These are phyloP conservation scores for Clytia hemisphaerica DNA, from an alignment of 30 jellyfish, hydroid and myxozoan genomes.

Conservation along the genomic window DNA sequence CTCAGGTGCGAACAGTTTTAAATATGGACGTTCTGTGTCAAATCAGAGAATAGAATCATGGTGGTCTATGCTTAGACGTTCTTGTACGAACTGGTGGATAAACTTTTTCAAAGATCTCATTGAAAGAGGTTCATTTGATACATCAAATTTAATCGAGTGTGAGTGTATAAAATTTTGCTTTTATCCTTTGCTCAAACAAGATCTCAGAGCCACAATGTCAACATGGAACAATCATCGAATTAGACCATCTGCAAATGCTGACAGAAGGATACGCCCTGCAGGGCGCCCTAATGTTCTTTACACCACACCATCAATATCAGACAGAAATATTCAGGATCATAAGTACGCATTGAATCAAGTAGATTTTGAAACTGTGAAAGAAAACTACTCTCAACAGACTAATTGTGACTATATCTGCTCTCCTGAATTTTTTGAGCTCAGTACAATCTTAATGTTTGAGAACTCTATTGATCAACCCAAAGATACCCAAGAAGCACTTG, in stretches of 20 bases:
- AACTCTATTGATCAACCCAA: too few species aligned
- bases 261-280: not conserved
- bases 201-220: not conserved
- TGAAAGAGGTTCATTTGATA: not conserved
- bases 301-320: not conserved
- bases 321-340: too few species aligned
- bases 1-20: constrained; percentile 16
- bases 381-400: too few species aligned
- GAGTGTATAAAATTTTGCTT: constrained; percentile 10
- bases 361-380: too few species aligned
- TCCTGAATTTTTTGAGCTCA: too few species aligned
- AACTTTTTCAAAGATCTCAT: constrained; percentile 25
- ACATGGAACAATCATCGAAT: not conserved
- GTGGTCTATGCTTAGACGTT: constrained; percentile 17
- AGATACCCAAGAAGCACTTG: too few species aligned
- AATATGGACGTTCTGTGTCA: constrained; percentile 15
- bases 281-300: not conserved
- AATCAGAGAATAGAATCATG: constrained; percentile 34
- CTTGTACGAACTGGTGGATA: constrained; percentile 37
- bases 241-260: not conserved
- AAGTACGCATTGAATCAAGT: too few species aligned
- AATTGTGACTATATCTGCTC: too few species aligned
- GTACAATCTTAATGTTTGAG: too few species aligned
- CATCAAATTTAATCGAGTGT: not conserved
- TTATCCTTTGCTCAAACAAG: not conserved